phyloP scores from a whole-genome alignment of 2,113 vertebrate genomes.

The Alligator sinensis region DNA sequence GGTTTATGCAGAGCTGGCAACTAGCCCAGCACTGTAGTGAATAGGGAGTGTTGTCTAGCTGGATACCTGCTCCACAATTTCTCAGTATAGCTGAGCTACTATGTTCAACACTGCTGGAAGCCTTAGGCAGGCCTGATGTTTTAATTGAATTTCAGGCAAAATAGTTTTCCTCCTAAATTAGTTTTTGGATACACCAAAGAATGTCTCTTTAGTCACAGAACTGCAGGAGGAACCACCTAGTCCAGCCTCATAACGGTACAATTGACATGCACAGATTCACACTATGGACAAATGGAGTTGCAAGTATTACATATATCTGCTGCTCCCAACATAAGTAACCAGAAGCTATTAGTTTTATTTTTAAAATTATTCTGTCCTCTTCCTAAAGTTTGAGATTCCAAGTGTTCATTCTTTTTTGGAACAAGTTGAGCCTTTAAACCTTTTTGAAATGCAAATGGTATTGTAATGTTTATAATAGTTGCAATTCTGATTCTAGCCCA shows the following conservation, averaged over 20 bases:
- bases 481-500: not conserved
- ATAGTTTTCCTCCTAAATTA: not conserved
- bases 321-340: not conserved
- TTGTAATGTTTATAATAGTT: not conserved
- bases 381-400: not conserved
- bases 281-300: not conserved
- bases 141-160: not conserved
- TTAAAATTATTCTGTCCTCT: not conserved
- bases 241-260: not conserved
- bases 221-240: fast-evolving
- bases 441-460: not conserved
- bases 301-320: not conserved
- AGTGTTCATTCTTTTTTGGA: not conserved
- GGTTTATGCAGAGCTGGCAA: not conserved
- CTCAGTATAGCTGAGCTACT: not conserved
- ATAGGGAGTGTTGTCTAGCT: not conserved
- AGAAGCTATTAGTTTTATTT: fast-evolving
- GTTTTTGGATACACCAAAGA: not conserved
- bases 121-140: not conserved
- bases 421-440: not conserved
- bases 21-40: not conserved
- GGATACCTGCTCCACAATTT: not conserved
- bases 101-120: not conserved
- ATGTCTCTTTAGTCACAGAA: not conserved
- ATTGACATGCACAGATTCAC: fast-evolving